These are phyloP conservation scores for Parotocinclus haroldoi DNA, from an alignment of 2,797 vertebrate genomes.

Conservation along the genomic window DNA sequence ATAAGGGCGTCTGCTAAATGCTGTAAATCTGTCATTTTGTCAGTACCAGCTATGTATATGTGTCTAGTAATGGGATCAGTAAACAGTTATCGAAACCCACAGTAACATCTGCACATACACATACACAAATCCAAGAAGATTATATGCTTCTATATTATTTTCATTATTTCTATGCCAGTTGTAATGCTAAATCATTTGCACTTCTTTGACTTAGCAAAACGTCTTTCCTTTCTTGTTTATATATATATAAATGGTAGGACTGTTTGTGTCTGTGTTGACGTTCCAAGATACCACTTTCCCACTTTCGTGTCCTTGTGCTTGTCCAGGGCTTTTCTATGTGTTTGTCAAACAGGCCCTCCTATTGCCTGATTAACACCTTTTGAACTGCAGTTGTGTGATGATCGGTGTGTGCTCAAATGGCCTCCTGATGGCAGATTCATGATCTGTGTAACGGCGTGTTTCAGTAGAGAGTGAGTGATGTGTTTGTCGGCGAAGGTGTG, in stretches of 20 bases:
- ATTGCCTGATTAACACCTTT: constrained; percentile 32
- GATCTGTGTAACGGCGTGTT: constrained; percentile 32
- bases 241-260: too few relatives aligned
- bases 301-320: constrained; percentile 24
- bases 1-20: too few relatives aligned
- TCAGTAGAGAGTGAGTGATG: constrained; percentile 30
- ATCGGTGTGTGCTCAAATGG: constrained; percentile 26
- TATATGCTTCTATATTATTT: background rate
- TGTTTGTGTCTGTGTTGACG: background rate
- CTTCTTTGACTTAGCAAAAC: background rate
- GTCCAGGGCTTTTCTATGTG: constrained; percentile 11
- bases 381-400: constrained; percentile 22
- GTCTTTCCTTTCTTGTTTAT: background rate
- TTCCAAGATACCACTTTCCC: background rate
- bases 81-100: too few relatives aligned
- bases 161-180: too few relatives aligned
- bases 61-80: too few relatives aligned
- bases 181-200: background rate
- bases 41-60: too few relatives aligned
- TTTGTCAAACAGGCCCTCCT: constrained; percentile 8
- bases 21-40: too few relatives aligned
- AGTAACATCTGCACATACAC: background rate
- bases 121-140: constrained; percentile 3
- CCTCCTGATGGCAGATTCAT: constrained; percentile 49
- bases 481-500: constrained; percentile 44